Conservation (phyloP, 2,113 vertebrate species). For the Caretta caretta region DNA sequence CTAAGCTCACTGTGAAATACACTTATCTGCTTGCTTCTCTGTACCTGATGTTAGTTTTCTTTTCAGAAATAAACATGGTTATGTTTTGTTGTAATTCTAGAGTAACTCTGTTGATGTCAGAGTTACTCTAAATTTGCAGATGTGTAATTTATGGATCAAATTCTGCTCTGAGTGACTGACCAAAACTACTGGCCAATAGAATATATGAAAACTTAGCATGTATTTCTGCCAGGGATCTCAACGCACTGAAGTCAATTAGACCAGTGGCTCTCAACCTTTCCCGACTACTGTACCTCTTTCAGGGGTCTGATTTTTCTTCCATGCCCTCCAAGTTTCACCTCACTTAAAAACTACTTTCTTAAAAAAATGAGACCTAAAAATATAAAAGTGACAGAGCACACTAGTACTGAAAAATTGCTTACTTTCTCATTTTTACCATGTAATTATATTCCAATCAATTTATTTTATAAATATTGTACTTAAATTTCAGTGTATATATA, state of each 20-base stretch:
- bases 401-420: too few relatives aligned
- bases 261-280: too few relatives aligned
- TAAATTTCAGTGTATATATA: too few relatives aligned
- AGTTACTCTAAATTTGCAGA: constrained; percentile 36
- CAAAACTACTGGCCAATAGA: constrained; percentile 38
- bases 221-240: constrained; percentile 36
- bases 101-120: not conserved
- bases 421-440: too few relatives aligned
- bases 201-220: constrained; percentile 11
- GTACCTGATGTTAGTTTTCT: not conserved
- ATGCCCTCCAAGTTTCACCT: too few relatives aligned
- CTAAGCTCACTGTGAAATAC: not conserved
- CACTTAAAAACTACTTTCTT: too few relatives aligned
- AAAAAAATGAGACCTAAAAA: too few relatives aligned
- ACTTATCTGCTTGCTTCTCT: not conserved
- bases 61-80: not conserved
- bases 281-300: too few relatives aligned
- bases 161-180: not conserved
- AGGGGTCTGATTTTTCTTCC: too few relatives aligned
- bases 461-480: too few relatives aligned
- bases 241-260: not conserved
- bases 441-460: too few relatives aligned
- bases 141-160: constrained; percentile 33
- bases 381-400: too few relatives aligned
- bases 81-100: not conserved